Evolutionary conservation across 2,113 vertebrate species (phyloP).

Genomic region (Grallaria varia): DNA sequence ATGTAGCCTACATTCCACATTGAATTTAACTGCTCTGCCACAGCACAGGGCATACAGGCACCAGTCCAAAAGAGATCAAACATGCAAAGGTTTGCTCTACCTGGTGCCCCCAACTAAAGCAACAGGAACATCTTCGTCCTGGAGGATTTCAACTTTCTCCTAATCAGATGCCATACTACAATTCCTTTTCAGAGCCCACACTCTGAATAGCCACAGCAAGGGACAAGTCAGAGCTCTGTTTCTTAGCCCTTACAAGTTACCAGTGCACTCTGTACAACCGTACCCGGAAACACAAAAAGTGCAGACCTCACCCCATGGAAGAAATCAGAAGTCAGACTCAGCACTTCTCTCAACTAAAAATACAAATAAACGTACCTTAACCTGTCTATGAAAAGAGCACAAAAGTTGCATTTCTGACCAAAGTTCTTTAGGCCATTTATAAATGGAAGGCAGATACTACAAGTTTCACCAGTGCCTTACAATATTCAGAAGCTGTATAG

Average conservation of each 20-base stretch:
- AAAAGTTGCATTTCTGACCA: background rate
- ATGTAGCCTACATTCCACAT: background rate
- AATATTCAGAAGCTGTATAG: background rate
- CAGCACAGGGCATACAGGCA: fast-evolving
- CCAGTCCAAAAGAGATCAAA: background rate
- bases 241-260: background rate
- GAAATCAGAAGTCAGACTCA: background rate
- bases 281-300: background rate
- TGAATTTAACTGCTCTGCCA: background rate
- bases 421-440: background rate
- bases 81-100: background rate
- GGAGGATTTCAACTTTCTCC: background rate
- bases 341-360: background rate
- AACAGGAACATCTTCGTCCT: background rate
- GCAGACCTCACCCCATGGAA: background rate
- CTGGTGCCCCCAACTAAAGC: background rate
- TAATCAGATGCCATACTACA: background rate
- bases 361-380: background rate
- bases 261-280: background rate
- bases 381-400: background rate
- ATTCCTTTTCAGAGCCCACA: background rate
- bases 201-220: background rate
- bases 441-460: background rate
- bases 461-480: background rate
- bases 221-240: background rate